Percentiles rank a stretch among this genome's conserved stretches.
Conservation (phyloP, 2,797 vertebrate species). For the Enteromius fasciolatus region DNA sequence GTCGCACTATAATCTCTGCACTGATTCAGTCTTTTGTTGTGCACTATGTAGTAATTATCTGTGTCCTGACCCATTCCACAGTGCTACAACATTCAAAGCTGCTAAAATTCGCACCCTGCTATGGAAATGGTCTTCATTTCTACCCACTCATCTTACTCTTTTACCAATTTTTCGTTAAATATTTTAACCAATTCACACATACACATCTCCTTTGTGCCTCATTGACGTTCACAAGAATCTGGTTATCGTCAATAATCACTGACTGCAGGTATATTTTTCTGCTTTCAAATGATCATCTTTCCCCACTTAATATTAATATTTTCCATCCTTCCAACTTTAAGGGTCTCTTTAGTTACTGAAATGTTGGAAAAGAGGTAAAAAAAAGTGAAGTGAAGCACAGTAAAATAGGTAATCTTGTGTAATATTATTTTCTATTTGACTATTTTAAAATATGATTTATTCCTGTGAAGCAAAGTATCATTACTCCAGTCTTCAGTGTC, state of each 20-base stretch:
- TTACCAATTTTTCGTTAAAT: neutral
- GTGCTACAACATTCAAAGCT: constrained; percentile 3
- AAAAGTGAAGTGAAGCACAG: neutral
- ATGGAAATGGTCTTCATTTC: neutral
- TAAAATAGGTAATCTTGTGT: neutral
- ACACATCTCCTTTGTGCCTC: neutral
- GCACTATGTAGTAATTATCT: constrained; percentile 14
- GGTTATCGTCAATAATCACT: neutral
- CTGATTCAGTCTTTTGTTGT: constrained; percentile 17
- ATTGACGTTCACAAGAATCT: neutral
- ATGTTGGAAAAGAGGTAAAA: neutral
- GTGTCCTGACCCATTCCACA: neutral
- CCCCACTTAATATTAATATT: too few relatives aligned
- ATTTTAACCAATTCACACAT: neutral
- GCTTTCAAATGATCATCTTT: too few relatives aligned
- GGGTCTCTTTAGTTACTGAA: neutral
- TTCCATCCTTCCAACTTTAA: neutral
- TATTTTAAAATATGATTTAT: neutral
- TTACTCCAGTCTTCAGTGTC: neutral
- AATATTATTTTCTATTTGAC: neutral
- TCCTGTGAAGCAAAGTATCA: neutral
- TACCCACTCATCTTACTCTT: constrained; percentile 1
- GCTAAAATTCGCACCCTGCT: neutral
- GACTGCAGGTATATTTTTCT: too few relatives aligned
- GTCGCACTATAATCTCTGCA: constrained; percentile 7